Conservation (phyloP, 1,140 invertebrate species). For the Orchesella cincta region DNA sequence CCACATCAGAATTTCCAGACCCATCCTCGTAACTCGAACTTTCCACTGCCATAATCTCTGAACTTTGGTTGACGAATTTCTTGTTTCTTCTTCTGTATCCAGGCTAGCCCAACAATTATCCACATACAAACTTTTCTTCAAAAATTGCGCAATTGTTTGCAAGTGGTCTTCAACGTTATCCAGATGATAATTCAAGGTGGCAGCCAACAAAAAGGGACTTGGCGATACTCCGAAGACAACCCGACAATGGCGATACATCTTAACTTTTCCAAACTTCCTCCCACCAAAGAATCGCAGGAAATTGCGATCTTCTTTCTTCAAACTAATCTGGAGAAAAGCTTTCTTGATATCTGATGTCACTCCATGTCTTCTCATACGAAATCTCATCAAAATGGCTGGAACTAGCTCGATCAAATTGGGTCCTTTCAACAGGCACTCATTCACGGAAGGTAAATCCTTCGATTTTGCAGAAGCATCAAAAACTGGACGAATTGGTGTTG, state of each 20-base stretch:
- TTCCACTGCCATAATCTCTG: too few relatives aligned
- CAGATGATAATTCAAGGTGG: conserved; percentile 17
- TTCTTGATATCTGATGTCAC: conserved; percentile 29
- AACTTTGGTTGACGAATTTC: neutral
- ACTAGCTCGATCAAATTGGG: conserved; percentile 34
- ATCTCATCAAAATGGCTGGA: neutral
- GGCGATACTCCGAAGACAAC: conserved; percentile 32
- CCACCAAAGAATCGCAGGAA: conserved; percentile 25
- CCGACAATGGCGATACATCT: conserved; percentile 19
- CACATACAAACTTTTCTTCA: conserved; percentile 1
- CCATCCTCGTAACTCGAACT: neutral
- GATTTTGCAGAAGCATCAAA: conserved; percentile 40
- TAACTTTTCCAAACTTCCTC: too few relatives aligned
- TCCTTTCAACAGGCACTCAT: conserved; percentile 51
- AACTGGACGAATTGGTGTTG: conserved; percentile 50
- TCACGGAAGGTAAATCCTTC: conserved; percentile 52
- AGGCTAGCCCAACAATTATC: neutral
- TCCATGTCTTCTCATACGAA: conserved; percentile 16
- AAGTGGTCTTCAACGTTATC: neutral
- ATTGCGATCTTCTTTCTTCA: neutral
- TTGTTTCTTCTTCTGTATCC: neutral
- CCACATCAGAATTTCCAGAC: too few relatives aligned
- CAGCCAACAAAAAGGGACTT: conserved; percentile 35
- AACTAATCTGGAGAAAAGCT: conserved; percentile 26
- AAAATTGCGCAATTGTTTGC: neutral